phyloP scores from a whole-genome alignment of 2,888 invertebrate species.

The Drosophila pseudotakahashii region DNA sequence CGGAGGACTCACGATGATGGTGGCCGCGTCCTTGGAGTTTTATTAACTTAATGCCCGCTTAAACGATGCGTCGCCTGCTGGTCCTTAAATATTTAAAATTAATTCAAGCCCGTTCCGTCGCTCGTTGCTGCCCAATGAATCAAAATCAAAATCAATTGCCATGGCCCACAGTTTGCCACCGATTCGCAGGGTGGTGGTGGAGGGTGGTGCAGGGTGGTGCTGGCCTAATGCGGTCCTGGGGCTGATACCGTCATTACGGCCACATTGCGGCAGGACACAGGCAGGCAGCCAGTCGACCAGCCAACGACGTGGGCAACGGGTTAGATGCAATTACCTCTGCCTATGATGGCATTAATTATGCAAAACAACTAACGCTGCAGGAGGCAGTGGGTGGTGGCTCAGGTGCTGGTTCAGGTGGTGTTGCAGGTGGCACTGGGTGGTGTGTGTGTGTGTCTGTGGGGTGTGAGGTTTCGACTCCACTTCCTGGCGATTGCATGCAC shows the following conservation, averaged over 20 bases:
- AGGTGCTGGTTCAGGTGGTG: background rate
- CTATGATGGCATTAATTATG: constrained; percentile 77
- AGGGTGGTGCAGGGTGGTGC: background rate
- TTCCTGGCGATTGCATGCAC: constrained; percentile 40
- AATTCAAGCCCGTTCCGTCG: constrained; percentile 51
- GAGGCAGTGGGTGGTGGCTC: background rate
- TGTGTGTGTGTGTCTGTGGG: background rate
- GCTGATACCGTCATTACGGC: constrained; percentile 65
- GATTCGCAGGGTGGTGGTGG: constrained; percentile 1
- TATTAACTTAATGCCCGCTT: constrained; percentile 72
- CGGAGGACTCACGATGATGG: background rate
- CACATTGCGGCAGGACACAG: constrained; percentile 60
- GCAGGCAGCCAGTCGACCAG: background rate
- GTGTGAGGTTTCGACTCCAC: constrained; percentile 6
- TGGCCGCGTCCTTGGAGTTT: constrained; percentile 64
- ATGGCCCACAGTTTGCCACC: constrained; percentile 42
- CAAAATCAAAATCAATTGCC: constrained; percentile 74
- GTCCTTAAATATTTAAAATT: constrained; percentile 75
- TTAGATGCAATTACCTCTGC: constrained; percentile 62
- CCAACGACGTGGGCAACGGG: constrained; percentile 33
- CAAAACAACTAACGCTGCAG: constrained; percentile 45
- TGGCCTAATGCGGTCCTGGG: constrained; percentile 19
- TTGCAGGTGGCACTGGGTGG: background rate
- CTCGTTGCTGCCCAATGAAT: constrained; percentile 49
- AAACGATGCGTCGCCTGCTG: constrained; percentile 58